Evolutionary conservation across 2,797 vertebrate species (phyloP), one percentile per base, ranked within the genome.

Genomic region (Pteropus rufus): DNA sequence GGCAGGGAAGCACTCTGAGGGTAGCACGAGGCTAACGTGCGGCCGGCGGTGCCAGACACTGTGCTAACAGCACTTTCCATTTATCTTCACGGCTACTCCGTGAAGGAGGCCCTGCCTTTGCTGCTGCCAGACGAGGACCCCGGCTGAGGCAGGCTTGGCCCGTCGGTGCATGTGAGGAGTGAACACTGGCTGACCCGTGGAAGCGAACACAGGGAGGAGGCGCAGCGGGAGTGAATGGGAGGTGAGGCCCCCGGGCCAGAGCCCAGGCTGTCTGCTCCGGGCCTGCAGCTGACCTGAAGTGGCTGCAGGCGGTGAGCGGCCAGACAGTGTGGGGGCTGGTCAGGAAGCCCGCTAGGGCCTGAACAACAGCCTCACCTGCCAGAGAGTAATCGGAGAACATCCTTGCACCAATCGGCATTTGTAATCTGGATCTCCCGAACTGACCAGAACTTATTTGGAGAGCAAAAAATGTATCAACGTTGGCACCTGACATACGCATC

Each of bases 1-100:
- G 11, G 46, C 2, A 16, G 56, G 5, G 54, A 7, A 0, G 24
- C 16, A 10, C 0, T 0, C 0, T 0, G 7, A 1, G 16, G 70
- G n/a, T 31, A 31, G 23, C 7, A 10, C 56, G 7, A 1, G 16
- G 62, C 69, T 58, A 31, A 36, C 7, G 7, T 46, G 10, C 6
- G 0, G 36, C 56, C 1, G 15, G 2, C 31, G 26, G 54, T 4
- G 44, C 60, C 8, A 65, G 72, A 73, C 0, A 1, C 14, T 0
- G 26, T 3, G 76, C 72, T 39, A 5, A 15, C 0, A 56, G 73
- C 1, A 2, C 56, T 23, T 26, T 18, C 65, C 1, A 1, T 18
- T 29, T 3, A 8, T n/a, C 65, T 34, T 69, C 54, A 2, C 5
- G 21, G 36, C 0, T 0, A 34, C 60, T 46, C 15, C 5, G 5